These are phyloP conservation scores for Drosophila stalkeri DNA, from an alignment of 2,888 invertebrate genomes.

Conservation along the genomic window DNA sequence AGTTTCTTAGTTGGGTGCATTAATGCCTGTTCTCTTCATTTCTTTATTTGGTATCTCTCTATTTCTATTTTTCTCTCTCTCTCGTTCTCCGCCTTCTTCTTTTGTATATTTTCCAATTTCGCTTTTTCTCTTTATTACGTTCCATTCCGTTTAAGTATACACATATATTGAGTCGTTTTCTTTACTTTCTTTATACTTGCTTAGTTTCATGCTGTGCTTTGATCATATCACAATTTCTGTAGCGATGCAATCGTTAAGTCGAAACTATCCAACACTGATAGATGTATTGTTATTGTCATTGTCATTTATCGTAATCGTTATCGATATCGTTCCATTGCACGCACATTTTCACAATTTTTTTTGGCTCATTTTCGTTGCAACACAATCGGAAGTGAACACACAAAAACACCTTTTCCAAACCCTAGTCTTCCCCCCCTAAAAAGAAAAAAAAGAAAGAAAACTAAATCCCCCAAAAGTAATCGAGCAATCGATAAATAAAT, in stretches of 20 bases:
- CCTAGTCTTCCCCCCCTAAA: not conserved
- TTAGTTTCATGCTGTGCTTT: conserved; percentile 50
- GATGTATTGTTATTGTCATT: conserved; percentile 54
- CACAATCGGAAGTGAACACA: conserved; percentile 31
- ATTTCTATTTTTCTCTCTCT: not conserved
- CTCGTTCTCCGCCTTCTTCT: not conserved
- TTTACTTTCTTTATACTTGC: conserved; percentile 19
- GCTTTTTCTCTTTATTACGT: conserved; percentile 6
- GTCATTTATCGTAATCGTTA: conserved; percentile 21
- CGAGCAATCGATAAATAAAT: conserved; percentile 21
- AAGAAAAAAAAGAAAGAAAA: not conserved
- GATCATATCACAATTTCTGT: conserved; percentile 33
- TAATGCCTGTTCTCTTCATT: conserved; percentile 32
- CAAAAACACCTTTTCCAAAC: not conserved
- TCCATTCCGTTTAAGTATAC: conserved; percentile 3
- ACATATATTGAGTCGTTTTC: conserved; percentile 9
- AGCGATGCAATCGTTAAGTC: conserved; percentile 42
- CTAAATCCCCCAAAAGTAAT: not conserved
- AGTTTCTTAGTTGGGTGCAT: conserved; percentile 39
- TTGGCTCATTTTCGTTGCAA: conserved; percentile 22
- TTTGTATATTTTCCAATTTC: conserved; percentile 23
- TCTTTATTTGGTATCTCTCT: not conserved
- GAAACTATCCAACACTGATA: conserved; percentile 44
- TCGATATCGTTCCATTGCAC: conserved; percentile 58
- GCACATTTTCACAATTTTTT: conserved; percentile 39